Conservation (phyloP, 2,113 vertebrate species). For the Polypterus senegalus region DNA sequence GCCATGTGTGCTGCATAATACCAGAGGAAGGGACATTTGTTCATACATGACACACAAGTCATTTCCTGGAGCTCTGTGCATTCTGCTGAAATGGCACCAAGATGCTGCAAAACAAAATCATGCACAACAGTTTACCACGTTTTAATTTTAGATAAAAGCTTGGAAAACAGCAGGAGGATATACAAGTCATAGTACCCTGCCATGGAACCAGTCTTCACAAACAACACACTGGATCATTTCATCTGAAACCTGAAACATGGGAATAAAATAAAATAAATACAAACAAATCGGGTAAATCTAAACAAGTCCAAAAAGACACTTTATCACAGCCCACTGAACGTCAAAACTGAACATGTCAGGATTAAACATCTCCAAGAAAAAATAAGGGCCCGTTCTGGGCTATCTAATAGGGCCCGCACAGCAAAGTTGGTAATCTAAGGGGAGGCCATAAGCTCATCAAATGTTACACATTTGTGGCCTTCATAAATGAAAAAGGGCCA, state of each 20-base stretch:
- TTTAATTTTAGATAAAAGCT: neutral
- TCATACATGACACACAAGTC: slow-evolving; percentile 84
- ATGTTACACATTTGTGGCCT: too few relatives aligned
- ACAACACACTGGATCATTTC: slow-evolving; percentile 94
- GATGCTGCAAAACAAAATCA: slow-evolving; percentile 52
- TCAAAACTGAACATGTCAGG: too few relatives aligned
- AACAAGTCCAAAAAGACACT: neutral
- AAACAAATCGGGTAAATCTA: neutral
- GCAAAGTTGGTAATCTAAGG: too few relatives aligned
- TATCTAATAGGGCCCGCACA: too few relatives aligned
- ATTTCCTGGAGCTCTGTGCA: slow-evolving; percentile 83
- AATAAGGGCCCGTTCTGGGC: too few relatives aligned
- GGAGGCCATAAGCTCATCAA: too few relatives aligned
- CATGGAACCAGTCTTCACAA: slow-evolving; percentile 95
- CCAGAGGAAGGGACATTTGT: slow-evolving; percentile 73
- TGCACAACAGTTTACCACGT: neutral
- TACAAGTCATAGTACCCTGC: slow-evolving; percentile 47
- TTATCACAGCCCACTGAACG: too few relatives aligned
- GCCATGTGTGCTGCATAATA: slow-evolving; percentile 62
- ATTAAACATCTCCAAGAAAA: too few relatives aligned
- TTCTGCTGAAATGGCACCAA: slow-evolving; percentile 60
- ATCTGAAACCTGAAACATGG: slow-evolving; percentile 59
- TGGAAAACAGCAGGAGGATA: neutral
- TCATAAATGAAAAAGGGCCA: too few relatives aligned
- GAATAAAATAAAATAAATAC: neutral